Percentiles rank a stretch among this genome's conserved stretches.
phyloP scores from a whole-genome alignment of 2,888 invertebrate species.

The Leptinotarsa tumamoca region DNA sequence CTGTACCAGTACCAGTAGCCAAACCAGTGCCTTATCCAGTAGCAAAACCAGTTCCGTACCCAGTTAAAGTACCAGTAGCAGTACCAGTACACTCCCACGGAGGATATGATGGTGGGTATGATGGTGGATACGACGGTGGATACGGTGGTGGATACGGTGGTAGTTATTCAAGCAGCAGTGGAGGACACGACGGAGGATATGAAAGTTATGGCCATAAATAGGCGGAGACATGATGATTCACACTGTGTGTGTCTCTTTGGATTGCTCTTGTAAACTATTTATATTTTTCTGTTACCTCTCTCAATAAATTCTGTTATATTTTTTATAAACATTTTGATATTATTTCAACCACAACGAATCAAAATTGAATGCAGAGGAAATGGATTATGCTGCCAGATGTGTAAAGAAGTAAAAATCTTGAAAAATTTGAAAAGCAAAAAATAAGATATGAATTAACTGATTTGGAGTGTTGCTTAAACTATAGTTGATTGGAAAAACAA shows the following conservation, averaged over 20 bases:
- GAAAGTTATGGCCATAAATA: conserved; percentile 30
- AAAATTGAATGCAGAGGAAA: not conserved
- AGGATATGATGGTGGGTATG: conserved; percentile 50
- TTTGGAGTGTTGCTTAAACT: no score
- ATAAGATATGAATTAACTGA: no score
- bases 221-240: conserved; percentile 49
- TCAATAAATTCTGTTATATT: conserved; percentile 56
- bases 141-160: conserved; percentile 53
- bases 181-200: conserved; percentile 55
- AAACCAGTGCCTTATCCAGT: conserved; percentile 76
- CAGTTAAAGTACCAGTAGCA: conserved; percentile 41
- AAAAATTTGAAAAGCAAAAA: no score
- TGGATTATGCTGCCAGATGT: not conserved
- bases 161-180: conserved; percentile 49
- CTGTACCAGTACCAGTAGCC: conserved; percentile 71
- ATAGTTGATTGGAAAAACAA: no score
- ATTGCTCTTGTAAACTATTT: conserved; percentile 53
- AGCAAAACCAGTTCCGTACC: conserved; percentile 71
- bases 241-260: conserved; percentile 57
- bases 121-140: conserved; percentile 54
- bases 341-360: conserved; percentile 1
- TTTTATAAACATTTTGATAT: conserved; percentile 51
- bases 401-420: no score
- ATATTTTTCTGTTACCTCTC: conserved; percentile 52
- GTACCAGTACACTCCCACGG: conserved; percentile 52